phyloP scores from a whole-genome alignment of 37 sponge, comb jelly and placozoan species.

The Aplysina aerophoba region DNA sequence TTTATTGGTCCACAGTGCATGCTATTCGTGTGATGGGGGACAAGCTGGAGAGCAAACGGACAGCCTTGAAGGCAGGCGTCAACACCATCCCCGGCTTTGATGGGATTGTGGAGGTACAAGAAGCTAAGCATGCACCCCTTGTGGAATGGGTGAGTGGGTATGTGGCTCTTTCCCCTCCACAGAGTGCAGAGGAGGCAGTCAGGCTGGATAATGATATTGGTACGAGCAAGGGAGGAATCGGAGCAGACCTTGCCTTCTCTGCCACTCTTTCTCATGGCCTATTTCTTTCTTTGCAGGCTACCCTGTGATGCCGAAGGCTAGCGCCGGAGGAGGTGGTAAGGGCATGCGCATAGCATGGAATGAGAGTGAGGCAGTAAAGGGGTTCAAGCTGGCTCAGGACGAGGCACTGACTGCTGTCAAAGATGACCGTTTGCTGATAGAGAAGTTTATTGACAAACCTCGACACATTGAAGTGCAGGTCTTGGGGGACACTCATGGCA shows the following conservation, averaged over 20 bases:
- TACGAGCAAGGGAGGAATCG: neutral
- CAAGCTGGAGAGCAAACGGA: constrained; percentile 92
- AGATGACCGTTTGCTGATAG: constrained; percentile 94
- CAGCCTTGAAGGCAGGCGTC: constrained; percentile 83
- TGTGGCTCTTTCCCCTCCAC: neutral
- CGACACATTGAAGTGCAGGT: constrained; percentile 98
- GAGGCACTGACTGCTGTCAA: constrained; percentile 94
- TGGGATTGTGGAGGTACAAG: constrained; percentile 85
- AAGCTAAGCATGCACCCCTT: neutral
- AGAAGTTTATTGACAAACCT: constrained; percentile 90
- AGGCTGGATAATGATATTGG: constrained; percentile 91
- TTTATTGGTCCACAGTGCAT: constrained; percentile 92
- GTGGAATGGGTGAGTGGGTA: neutral
- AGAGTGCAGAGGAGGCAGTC: constrained; percentile 82
- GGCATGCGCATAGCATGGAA: constrained; percentile 98
- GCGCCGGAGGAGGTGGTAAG: constrained; percentile 99
- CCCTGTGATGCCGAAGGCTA: constrained; percentile 98
- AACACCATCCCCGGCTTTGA: constrained; percentile 97
- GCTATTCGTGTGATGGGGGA: constrained; percentile 97
- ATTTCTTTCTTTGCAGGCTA: constrained; percentile 62
- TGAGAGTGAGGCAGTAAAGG: constrained; percentile 75
- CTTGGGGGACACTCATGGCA: constrained; percentile 91
- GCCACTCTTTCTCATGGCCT: neutral
- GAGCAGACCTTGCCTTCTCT: neutral
- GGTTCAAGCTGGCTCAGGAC: constrained; percentile 77